Percentiles rank a stretch among this genome's conserved stretches.
phyloP scores from a whole-genome alignment of 2,888 invertebrate species.

The Abrostola triplasia region DNA sequence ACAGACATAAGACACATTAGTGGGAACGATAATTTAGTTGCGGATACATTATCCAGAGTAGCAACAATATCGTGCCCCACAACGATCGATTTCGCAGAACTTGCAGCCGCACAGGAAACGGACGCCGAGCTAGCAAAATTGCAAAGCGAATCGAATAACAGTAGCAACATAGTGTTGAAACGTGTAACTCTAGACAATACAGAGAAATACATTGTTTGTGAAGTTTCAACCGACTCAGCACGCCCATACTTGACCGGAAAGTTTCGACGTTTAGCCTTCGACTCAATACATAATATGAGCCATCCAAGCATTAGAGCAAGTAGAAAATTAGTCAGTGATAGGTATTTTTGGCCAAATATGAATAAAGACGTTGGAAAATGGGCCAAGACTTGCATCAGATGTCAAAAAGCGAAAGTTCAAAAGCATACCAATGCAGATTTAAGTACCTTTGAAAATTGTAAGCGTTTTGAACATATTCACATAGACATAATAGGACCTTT shows the following conservation, averaged over 20 bases:
- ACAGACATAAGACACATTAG: not conserved
- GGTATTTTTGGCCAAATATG: not conserved
- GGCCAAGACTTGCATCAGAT: slow-evolving; percentile 2
- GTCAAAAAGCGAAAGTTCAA: slow-evolving; percentile 1
- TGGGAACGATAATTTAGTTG: not conserved
- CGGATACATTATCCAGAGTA: not conserved
- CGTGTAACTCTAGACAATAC: not conserved
- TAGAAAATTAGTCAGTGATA: not conserved
- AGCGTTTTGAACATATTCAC: slow-evolving; percentile 8
- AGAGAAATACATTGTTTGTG: not conserved
- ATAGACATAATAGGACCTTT: slow-evolving; percentile 8
- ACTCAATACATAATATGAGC: not conserved
- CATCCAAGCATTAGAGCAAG: not conserved
- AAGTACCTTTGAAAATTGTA: not conserved
- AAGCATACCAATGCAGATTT: not conserved
- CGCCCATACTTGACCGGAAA: slow-evolving; percentile 4
- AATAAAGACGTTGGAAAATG: not conserved
- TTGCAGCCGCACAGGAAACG: not conserved
- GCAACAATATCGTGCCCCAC: not conserved
- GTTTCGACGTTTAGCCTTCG: not conserved
- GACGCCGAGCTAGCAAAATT: not conserved
- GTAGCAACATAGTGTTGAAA: not conserved
- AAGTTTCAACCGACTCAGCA: not conserved
- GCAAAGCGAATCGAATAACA: not conserved
- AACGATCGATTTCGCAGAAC: not conserved